These are phyloP conservation scores for Plusia festucae DNA, from an alignment of 2,888 invertebrate genomes.

Conservation along the genomic window DNA sequence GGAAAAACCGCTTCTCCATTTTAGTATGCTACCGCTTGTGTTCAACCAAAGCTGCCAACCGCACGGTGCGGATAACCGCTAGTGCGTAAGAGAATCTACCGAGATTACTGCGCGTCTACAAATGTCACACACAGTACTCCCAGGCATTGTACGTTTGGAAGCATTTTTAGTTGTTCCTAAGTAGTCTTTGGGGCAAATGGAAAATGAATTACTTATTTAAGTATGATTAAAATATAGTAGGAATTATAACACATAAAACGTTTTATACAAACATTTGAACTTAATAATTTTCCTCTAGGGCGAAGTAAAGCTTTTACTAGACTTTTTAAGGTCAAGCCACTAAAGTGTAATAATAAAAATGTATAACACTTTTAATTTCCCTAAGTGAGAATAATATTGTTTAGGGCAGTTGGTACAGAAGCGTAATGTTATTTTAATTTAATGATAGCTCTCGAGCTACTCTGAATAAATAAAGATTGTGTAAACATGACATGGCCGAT, in stretches of 20 bases:
- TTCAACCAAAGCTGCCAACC: slow-evolving; percentile 15
- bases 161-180: background rate
- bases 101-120: background rate
- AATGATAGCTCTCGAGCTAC: background rate
- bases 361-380: background rate
- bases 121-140: background rate
- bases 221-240: too few species aligned
- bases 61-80: background rate
- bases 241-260: too few species aligned
- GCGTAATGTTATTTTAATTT: background rate
- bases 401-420: background rate
- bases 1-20: too few species aligned
- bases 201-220: background rate
- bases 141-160: background rate
- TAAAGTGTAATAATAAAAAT: background rate
- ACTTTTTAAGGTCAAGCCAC: background rate
- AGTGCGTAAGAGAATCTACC: background rate
- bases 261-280: background rate
- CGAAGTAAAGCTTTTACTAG: background rate
- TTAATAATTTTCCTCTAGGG: background rate
- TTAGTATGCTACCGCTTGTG: too few species aligned
- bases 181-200: background rate
- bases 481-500: background rate
- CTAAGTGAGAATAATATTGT: background rate
- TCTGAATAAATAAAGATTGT: background rate